Evolutionary conservation across 2,113 vertebrate genomes (phyloP).

Genomic region (Callospermophilus lateralis): DNA sequence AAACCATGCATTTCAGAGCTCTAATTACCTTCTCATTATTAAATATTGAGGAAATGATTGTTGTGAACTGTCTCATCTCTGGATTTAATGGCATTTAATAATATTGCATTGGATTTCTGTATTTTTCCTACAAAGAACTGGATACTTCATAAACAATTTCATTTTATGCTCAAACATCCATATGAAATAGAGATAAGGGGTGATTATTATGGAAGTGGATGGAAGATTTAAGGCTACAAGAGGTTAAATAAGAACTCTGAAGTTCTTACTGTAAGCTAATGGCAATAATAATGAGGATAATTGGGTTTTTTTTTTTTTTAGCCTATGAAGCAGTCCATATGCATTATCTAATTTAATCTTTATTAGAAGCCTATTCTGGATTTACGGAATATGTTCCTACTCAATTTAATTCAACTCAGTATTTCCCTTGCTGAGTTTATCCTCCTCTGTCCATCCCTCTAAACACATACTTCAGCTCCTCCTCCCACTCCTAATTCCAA

Average conservation of each 20-base stretch:
- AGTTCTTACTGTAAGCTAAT: neutral
- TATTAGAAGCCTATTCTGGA: conserved; percentile 37
- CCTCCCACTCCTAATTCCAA: neutral
- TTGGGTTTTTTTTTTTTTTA: conserved; percentile 21
- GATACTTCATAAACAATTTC: conserved; percentile 39
- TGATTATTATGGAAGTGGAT: conserved; percentile 2
- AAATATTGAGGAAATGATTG: conserved; percentile 54
- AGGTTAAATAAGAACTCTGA: conserved; percentile 55
- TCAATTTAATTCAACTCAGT: neutral
- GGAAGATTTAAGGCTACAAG: conserved; percentile 15
- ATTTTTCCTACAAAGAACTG: conserved; percentile 28
- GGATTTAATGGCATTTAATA: conserved; percentile 41
- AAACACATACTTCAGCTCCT: neutral
- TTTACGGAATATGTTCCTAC: neutral
- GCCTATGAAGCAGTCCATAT: conserved; percentile 44
- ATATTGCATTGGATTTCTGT: conserved; percentile 34
- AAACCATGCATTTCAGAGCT: conserved; percentile 42
- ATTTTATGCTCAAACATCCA: conserved; percentile 2
- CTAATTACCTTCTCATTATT: conserved; percentile 50
- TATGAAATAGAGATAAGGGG: conserved; percentile 14
- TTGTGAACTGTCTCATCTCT: conserved; percentile 39
- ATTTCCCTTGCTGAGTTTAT: neutral
- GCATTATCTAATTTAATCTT: conserved; percentile 65
- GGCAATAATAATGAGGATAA: conserved; percentile 30
- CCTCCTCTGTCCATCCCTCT: no score